phyloP scores from a whole-genome alignment of 2,888 invertebrate genomes.

The Candidula unifasciata region DNA sequence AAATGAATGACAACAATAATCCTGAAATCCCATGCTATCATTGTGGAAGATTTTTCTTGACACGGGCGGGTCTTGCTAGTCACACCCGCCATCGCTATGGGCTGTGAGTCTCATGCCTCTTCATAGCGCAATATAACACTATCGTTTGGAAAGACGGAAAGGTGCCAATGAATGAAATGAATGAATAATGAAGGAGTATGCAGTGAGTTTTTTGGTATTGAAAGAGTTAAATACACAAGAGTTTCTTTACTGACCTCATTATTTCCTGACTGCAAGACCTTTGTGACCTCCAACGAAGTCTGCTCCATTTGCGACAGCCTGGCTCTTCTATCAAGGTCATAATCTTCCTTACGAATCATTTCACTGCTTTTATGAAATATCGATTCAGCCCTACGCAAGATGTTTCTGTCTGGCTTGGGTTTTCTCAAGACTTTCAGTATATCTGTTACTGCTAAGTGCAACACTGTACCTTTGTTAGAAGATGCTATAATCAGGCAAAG shows the following conservation, averaged over 20 bases:
- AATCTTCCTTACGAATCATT: background rate
- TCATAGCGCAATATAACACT: no score
- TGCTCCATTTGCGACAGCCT: background rate
- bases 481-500: background rate
- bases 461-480: background rate
- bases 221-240: background rate
- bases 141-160: no score
- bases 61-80: no score
- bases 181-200: no score
- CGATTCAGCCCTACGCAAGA: background rate
- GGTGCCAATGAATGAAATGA: no score
- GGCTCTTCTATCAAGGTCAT: background rate
- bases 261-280: constrained; percentile 26
- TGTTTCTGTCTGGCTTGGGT: background rate
- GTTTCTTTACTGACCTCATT: constrained; percentile 23
- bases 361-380: background rate
- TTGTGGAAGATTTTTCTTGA: no score
- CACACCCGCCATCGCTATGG: no score
- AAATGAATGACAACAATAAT: no score
- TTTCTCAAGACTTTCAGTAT: background rate
- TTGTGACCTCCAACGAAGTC: background rate
- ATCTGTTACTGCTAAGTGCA: background rate
- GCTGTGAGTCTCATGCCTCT: no score
- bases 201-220: no score
- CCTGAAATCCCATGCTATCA: no score